Percentiles rank a stretch among this genome's conserved stretches.
These are phyloP conservation scores for Nothocercus julius DNA, from an alignment of 2,113 vertebrate species.

Conservation along the genomic window DNA sequence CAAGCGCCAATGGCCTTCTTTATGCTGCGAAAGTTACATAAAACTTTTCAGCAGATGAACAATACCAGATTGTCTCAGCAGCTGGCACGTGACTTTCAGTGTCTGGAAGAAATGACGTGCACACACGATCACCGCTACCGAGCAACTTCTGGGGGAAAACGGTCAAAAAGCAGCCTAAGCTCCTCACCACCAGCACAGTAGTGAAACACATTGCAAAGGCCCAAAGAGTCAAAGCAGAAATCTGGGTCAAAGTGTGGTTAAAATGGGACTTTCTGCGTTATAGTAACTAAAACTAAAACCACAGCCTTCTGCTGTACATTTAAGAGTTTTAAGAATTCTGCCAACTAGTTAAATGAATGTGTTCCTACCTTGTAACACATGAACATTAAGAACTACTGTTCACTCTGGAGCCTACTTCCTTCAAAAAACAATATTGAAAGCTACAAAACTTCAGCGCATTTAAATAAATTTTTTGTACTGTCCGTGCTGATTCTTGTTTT, in stretches of 20 bases:
- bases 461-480: not conserved
- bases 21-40: not conserved
- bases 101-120: not conserved
- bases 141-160: not conserved
- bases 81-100: not conserved
- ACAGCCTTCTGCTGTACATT: fast-evolving
- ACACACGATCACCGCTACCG: not conserved
- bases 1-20: not conserved
- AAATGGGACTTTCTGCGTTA: not conserved
- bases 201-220: not conserved
- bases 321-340: not conserved
- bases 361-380: not conserved
- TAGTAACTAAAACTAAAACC: not conserved
- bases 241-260: not conserved
- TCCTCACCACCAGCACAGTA: not conserved
- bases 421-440: not conserved
- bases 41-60: not conserved
- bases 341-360: fast-evolving
- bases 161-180: not conserved
- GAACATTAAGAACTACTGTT: not conserved
- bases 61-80: not conserved
- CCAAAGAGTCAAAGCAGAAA: not conserved
- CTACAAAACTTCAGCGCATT: not conserved
- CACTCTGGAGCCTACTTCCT: not conserved
- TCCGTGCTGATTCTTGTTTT: not conserved